Evolutionary conservation across 2,113 vertebrate species (phyloP).

Genomic region (Pluvialis apricaria): DNA sequence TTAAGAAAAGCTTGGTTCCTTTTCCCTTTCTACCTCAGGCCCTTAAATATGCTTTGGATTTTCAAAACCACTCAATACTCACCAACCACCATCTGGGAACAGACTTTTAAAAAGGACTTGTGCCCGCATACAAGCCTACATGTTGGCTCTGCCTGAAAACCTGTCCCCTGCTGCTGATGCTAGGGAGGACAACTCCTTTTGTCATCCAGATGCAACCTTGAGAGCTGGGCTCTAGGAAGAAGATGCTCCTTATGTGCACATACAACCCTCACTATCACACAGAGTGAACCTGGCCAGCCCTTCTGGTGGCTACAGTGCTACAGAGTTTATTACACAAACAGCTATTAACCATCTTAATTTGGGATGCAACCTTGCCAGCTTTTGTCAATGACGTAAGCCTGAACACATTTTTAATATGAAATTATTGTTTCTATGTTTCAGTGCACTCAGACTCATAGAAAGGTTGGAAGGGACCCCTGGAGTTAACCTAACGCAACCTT

Average conservation of each 20-base stretch:
- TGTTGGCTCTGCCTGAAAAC: neutral
- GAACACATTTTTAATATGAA: neutral
- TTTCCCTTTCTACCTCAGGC: neutral
- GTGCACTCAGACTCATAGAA: neutral
- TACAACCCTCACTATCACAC: neutral
- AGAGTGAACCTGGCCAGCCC: neutral
- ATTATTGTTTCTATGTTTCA: neutral
- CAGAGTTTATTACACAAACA: neutral
- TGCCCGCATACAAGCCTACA: neutral
- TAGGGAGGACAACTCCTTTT: neutral
- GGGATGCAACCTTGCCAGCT: neutral
- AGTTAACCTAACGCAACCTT: neutral
- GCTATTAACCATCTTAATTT: neutral
- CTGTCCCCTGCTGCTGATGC: neutral
- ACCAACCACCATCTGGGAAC: neutral
- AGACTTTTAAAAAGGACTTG: neutral
- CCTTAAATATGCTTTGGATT: constrained; percentile 3
- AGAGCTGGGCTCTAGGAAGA: neutral
- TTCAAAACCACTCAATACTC: neutral
- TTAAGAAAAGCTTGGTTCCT: neutral
- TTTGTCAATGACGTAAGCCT: neutral
- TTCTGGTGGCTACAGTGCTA: neutral
- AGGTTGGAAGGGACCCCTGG: neutral
- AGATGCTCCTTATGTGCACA: neutral
- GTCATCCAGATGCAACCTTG: neutral